Base-by-base conservation (phyloP, 2,797 vertebrate species). In the Hoplostethus mediterraneus region DNA sequence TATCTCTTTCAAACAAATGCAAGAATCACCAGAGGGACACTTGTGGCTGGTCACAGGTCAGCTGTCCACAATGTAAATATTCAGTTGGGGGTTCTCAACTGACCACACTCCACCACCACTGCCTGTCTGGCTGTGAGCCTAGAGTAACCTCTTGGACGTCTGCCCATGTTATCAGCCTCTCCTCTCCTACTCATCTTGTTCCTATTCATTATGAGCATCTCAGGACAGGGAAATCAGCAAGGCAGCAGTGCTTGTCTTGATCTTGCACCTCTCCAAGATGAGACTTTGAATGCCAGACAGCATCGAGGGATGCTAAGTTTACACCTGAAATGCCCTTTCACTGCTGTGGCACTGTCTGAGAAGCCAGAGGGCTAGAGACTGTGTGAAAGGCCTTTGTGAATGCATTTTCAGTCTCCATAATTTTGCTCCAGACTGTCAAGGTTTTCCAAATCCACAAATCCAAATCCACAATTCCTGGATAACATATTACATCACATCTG, bases 111-210 rank as follows among this genome's bases (percentile, higher is more conserved):
- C 76, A 79, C 75, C 78, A 74, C 83, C 30, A 44, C 86, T 78
- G 86, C 66, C 76, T 71, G 71, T 54, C 89, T 92, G 90, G 89
- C 90, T 51, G 77, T 60, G 70, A 86, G 90, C 91, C 89, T 79
- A 59, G 81, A 91, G 79, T 80, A 90, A 87, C 86, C 84, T 90
- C 89, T 71, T 90, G 89, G 92, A 92, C 82, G 79, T 89, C 71
- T 90, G 89, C 92, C 90, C 89, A 76, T 80, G 83, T 82, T 88
- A 82, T 87, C 84, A 87, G 77, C 75, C 72, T 74, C 79, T 78
- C 71, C 81, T 33, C 80, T 75, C 77, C 21, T 21, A 21, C 80
- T 86, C 87, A 75, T 89, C 85, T 82, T 77, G 80, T 81, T 86
- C 80, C 86, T 85, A 82, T 89, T 91, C 84, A 88, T 87, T 87